Evolutionary conservation across 2,113 vertebrate genomes (phyloP), one percentile per base, ranked within the genome.

Genomic region (Ciconia stormi): DNA sequence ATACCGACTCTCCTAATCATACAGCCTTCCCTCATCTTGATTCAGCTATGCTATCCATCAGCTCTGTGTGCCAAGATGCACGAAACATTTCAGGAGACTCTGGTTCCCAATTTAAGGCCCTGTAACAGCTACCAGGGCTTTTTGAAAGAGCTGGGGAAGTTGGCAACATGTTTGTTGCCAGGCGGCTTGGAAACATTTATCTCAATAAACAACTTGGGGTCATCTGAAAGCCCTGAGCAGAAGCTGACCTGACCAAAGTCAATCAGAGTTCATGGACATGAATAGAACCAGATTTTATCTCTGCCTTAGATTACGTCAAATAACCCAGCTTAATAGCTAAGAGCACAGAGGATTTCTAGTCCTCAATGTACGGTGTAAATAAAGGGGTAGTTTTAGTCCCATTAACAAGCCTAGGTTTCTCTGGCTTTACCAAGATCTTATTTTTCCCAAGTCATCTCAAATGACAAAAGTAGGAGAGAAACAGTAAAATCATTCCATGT

Each of bases 361-460:
- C 89, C 80, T 88, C 49, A 63, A 19, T 70, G 50, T 62, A 38
- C 34, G 34, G 69, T 78, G 72, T 88, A 90, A 94, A 95, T 73
- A 87, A 78, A 96, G 67, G 89, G 56, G 69, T 77, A 88, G 73
- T 34, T 86, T 92, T 82, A 70, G 47, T 69, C 82, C 94, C 76
- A 79, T 84, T 97, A 82, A 92, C 52, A 53, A 30, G 65, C 61
- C 82, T 73, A 52, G 26, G 62, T 21, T 89, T 91, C 79, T 85
- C 90, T 87, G 67, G 72, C 55, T 62, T 87, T 69, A 44, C 71
- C 63, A 90, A 70, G 90, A 73, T 58, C 59, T 95, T 52, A 13
- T 65, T 69, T 62, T 95, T 79, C 53, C 81, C 32, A 83, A 70
- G 1, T 92, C 55, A 69, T 90, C 92, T 97, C 87, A 90, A 91